These are phyloP conservation scores for Schmidtea mediterranea DNA, from an alignment of 1,140 invertebrate genomes.

Conservation along the genomic window DNA sequence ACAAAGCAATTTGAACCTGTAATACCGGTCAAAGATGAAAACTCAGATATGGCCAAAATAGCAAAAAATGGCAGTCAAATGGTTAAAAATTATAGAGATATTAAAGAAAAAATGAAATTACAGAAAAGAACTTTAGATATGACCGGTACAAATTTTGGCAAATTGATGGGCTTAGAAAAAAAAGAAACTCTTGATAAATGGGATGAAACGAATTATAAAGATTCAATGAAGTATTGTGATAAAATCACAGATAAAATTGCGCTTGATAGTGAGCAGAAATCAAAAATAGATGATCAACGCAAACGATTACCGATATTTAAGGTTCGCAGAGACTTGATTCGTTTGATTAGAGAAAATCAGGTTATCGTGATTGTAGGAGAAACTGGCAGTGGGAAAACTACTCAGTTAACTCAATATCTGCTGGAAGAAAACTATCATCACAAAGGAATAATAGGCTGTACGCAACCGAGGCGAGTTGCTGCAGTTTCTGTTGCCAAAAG, in stretches of 20 bases:
- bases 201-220: constrained; percentile 18
- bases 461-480: constrained; percentile 64
- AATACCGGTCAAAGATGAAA: constrained; percentile 64
- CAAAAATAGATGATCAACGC: constrained; percentile 60
- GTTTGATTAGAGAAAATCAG: constrained; percentile 64
- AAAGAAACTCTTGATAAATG: constrained; percentile 29
- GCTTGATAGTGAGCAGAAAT: constrained; percentile 35
- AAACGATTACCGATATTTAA: constrained; percentile 76
- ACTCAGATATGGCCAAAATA: constrained; percentile 83
- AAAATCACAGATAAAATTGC: constrained; percentile 42
- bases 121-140: constrained; percentile 98
- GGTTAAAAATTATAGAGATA: constrained; percentile 64
- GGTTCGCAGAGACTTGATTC: constrained; percentile 17
- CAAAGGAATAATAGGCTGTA: constrained; percentile 78
- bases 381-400: constrained; percentile 57
- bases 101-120: constrained; percentile 73
- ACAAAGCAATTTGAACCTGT: constrained; percentile 94
- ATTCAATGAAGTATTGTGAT: constrained; percentile 78
- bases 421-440: constrained; percentile 86
- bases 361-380: constrained; percentile 88
- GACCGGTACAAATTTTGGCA: constrained; percentile 75
- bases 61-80: constrained; percentile 67
- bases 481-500: constrained; percentile 97
- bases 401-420: constrained; percentile 37
- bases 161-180: constrained; percentile 76